A percentile compares a stretch with the other conserved stretches of the same genome.
Evolutionary conservation across 2,888 invertebrate species (phyloP).

Genomic region (Drosophila mimica): DNA sequence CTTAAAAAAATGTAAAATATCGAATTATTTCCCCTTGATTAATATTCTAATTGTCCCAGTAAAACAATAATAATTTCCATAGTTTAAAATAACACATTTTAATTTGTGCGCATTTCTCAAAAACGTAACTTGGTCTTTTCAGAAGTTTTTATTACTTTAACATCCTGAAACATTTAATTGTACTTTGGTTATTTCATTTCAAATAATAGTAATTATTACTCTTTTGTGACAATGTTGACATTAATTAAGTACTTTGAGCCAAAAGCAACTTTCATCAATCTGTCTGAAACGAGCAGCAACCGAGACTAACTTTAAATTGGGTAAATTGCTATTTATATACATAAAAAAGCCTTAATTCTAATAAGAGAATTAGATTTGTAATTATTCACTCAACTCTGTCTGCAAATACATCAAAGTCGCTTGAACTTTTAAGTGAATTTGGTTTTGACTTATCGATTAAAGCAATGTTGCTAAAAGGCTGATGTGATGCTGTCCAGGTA

Average conservation of each 20-base stretch:
- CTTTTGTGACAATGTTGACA: too few relatives aligned
- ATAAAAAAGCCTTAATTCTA: background rate
- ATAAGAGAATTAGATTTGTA: background rate
- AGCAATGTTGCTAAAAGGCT: conserved; percentile 30
- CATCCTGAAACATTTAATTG: background rate
- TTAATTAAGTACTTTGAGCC: background rate
- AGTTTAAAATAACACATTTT: background rate
- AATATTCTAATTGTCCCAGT: background rate
- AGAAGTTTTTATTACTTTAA: background rate
- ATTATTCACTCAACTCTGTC: background rate
- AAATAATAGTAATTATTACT: background rate
- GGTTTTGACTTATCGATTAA: conserved; percentile 48
- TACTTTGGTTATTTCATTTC: background rate
- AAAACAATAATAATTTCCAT: background rate
- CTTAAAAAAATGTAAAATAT: background rate
- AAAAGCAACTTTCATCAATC: background rate
- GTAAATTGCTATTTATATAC: background rate
- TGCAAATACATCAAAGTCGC: background rate
- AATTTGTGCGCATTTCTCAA: background rate
- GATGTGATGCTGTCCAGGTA: conserved; percentile 9
- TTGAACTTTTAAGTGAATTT: conserved; percentile 6
- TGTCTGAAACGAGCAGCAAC: background rate
- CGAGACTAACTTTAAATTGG: background rate
- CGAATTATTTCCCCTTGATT: background rate
- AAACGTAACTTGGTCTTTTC: too few relatives aligned